A percentile compares a stretch with the other conserved stretches of the same genome.
These are phyloP conservation scores for Lapara coniferarum DNA, from an alignment of 2,888 invertebrate genomes.

Conservation along the genomic window DNA sequence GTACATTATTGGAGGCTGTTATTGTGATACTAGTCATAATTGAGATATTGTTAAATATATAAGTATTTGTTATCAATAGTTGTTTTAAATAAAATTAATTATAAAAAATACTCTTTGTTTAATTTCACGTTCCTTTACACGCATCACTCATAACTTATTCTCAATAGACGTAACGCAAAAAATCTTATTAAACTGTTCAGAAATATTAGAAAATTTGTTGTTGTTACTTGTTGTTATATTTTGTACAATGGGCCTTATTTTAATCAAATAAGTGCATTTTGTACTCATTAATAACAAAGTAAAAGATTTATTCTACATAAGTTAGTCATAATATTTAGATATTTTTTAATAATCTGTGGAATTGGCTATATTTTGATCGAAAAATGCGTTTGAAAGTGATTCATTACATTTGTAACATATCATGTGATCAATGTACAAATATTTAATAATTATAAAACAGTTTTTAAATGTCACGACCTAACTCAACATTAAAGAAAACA, in stretches of 20 bases:
- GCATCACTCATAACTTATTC: neutral
- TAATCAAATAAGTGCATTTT: conserved; percentile 1
- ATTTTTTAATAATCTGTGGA: no score
- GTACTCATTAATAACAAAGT: neutral
- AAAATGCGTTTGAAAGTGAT: no score
- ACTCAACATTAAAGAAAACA: neutral
- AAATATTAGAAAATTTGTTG: neutral
- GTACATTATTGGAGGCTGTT: conserved; percentile 45
- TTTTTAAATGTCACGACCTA: neutral
- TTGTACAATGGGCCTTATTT: conserved; percentile 13
- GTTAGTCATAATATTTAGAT: no score
- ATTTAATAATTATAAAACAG: no score
- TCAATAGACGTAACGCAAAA: neutral
- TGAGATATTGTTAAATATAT: conserved; percentile 36
- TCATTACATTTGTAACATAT: no score
- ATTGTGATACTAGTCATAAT: conserved; percentile 65
- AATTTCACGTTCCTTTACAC: conserved; percentile 1
- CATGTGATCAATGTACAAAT: no score
- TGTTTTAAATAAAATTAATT: conserved; percentile 23
- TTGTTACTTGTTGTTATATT: neutral
- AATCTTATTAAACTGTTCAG: neutral
- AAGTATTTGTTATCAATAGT: conserved; percentile 37
- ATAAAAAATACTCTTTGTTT: conserved; percentile 23
- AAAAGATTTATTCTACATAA: no score
- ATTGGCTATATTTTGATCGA: no score